Conservation (phyloP, 2,888 invertebrate genomes). For the Cyrtodaria siliqua region DNA sequence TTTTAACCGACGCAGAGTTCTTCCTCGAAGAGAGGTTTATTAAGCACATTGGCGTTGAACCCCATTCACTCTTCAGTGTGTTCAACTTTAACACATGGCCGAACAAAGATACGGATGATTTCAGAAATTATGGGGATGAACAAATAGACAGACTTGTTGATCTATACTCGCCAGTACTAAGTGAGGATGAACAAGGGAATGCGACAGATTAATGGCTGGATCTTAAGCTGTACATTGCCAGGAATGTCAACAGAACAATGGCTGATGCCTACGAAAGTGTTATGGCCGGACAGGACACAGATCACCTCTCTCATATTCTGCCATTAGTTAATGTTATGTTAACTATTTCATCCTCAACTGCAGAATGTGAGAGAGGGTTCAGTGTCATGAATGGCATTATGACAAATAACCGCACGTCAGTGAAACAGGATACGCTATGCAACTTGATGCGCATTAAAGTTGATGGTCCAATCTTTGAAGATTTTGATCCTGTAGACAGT, state of each 20-base stretch:
- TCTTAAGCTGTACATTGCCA: conserved; percentile 4
- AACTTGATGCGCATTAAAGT: conserved; percentile 10
- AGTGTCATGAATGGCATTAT: conserved; percentile 19
- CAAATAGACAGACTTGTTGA: conserved; percentile 17
- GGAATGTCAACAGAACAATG: conserved; percentile 4
- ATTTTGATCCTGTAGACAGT: conserved; percentile 23
- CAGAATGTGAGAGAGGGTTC: conserved; percentile 49
- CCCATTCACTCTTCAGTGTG: conserved; percentile 15
- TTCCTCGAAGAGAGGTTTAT: conserved; percentile 31
- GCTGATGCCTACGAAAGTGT: conserved; percentile 12
- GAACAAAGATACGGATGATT: background rate
- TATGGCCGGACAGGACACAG: background rate
- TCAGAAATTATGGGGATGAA: conserved; percentile 20
- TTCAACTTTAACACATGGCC: conserved; percentile 28
- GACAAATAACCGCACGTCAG: background rate
- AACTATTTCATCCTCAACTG: conserved; percentile 32
- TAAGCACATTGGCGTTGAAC: conserved; percentile 30
- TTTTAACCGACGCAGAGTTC: conserved; percentile 12
- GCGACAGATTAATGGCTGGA: conserved; percentile 8
- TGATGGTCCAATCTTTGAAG: conserved; percentile 26
- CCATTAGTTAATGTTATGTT: conserved; percentile 28
- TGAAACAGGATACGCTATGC: conserved; percentile 11
- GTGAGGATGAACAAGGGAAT: background rate
- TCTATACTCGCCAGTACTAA: conserved; percentile 4
- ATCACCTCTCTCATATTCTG: background rate